Evolutionary conservation across 2,888 invertebrate species (phyloP), one percentile per base, ranked within the genome.

Genomic region (Neria commutata): DNA sequence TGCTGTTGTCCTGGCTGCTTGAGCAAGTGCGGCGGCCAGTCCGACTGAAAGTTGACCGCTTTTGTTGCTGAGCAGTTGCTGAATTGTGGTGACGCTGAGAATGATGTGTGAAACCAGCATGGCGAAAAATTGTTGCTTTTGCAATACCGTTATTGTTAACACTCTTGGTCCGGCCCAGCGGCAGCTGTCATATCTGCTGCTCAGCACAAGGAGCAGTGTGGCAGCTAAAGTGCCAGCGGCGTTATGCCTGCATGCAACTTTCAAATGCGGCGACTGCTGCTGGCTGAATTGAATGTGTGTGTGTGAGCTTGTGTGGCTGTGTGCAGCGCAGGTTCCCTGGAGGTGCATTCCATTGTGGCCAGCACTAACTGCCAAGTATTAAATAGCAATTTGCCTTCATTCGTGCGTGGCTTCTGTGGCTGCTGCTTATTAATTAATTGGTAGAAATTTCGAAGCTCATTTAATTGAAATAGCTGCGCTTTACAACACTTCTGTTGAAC

Each of bases 121-220:
- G 16, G 21, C 11, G 42, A 37, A 1, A 1, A 49, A 42, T 25
- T 37, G 8, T 37, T 37, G 8, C n/a, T n/a, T 37, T n/a, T n/a
- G 37, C 37, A 14, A 4, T n/a, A 14, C n/a, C 37, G 4, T 37
- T 37, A 14, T 37, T n/a, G 8, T 37, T 37, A 11, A 14, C 29
- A 8, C 29, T 29, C 29, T 29, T 11, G 11, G 5, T 29, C 29
- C 29, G 23, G 2, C 8, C 16, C 23, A 29, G 37, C 37, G n/a
- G 54, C 58, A 58, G 58, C 58, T 58, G 58, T 45, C 58, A 54
- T 42, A 48, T 53, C 42, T 52, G 34, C 40, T 11, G 48, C n/a
- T n/a, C n/a, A n/a, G n/a, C n/a, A 45, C 45, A 45, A 6, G 3
- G 19, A 19, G 10, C 17, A 46, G 45, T n/a, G 42, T 26, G 16